Evolutionary conservation across 1,140 invertebrate genomes (phyloP).

Genomic region (Maconellicoccus hirsutus): DNA sequence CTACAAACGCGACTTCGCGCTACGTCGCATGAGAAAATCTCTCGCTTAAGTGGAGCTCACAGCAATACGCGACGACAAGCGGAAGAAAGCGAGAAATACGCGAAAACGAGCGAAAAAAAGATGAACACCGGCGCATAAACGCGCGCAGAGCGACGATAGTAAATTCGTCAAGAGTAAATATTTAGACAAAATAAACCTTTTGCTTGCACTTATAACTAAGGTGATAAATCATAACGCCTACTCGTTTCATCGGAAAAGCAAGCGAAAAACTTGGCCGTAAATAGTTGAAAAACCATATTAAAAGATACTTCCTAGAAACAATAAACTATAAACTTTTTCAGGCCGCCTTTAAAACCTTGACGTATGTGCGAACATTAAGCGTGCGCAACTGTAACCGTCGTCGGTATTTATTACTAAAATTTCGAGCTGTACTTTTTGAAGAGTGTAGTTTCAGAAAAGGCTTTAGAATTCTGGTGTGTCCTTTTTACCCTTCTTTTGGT

Average conservation of each 20-base stretch:
- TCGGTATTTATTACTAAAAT: neutral
- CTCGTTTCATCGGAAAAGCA: neutral
- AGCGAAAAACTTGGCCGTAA: neutral
- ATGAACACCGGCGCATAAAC: no score
- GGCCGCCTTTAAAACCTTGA: constrained; percentile 2
- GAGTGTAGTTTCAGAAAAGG: constrained; percentile 3
- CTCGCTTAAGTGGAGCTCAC: no score
- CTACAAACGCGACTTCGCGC: no score
- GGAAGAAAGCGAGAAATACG: neutral
- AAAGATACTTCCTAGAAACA: constrained; percentile 9
- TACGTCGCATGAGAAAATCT: no score
- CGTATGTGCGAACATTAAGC: constrained; percentile 7
- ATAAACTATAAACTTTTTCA: neutral
- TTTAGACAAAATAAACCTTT: constrained; percentile 9
- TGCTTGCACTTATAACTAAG: neutral
- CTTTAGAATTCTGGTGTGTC: neutral
- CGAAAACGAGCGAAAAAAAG: no score
- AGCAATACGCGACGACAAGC: neutral
- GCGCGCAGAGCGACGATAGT: neutral
- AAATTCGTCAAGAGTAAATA: constrained; percentile 5
- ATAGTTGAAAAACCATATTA: constrained; percentile 6
- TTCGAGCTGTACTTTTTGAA: constrained; percentile 1
- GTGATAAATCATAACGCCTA: constrained; percentile 4
- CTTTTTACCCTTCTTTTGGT: neutral
- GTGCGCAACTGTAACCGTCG: constrained; percentile 1